Conservation (phyloP, 2,113 vertebrate genomes). For the Colinus virginianus region DNA sequence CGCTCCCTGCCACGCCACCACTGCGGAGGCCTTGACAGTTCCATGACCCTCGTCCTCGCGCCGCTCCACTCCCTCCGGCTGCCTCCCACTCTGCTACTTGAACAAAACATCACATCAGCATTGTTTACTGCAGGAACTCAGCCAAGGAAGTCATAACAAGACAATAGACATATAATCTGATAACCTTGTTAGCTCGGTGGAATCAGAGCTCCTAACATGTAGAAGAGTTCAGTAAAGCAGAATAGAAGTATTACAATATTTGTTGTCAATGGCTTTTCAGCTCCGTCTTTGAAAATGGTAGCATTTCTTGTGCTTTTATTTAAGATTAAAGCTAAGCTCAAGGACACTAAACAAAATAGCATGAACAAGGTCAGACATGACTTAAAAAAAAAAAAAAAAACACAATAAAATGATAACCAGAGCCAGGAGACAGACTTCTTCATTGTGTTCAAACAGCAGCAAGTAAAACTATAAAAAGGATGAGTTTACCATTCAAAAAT, state of each 20-base stretch:
- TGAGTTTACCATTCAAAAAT: not conserved
- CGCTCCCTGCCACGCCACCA: not conserved
- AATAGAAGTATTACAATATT: conserved; percentile 72
- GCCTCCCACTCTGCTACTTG: conserved; percentile 17
- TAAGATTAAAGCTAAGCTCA: conserved; percentile 80
- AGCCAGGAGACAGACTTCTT: conserved; percentile 42
- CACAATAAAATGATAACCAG: conserved; percentile 27
- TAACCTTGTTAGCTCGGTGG: conserved; percentile 75
- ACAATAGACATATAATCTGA: conserved; percentile 75
- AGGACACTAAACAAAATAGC: conserved; percentile 80
- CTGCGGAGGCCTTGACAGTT: conserved; percentile 71
- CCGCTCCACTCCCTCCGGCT: not conserved
- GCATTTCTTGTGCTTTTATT: conserved; percentile 76
- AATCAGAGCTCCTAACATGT: conserved; percentile 71
- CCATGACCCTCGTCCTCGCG: conserved; percentile 19
- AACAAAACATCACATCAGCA: conserved; percentile 72
- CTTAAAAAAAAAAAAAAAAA: not conserved
- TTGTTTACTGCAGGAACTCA: conserved; percentile 64
- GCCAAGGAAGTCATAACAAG: conserved; percentile 71
- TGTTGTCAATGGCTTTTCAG: conserved; percentile 67
- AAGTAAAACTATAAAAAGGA: not conserved
- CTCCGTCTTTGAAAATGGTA: conserved; percentile 45
- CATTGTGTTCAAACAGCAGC: conserved; percentile 43
- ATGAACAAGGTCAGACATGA: conserved; percentile 80
- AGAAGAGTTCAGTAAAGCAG: conserved; percentile 58